Conservation (phyloP, 1,140 invertebrate genomes). For the Eubasilissa regina region DNA sequence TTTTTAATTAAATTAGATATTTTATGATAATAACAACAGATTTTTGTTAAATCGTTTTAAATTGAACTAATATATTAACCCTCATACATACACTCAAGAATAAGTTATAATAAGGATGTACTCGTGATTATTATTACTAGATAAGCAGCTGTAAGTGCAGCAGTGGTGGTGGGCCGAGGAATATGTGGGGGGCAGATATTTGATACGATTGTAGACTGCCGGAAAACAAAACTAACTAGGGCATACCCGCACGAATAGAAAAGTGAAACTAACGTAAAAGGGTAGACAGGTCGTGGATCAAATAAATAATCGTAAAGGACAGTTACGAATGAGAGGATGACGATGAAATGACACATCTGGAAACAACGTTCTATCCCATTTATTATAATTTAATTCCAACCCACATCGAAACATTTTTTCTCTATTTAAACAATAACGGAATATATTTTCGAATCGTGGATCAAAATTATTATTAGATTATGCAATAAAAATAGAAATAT, state of each 20-base stretch:
- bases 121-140: slow-evolving; percentile 7
- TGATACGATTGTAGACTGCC: neutral
- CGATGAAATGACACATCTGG: slow-evolving; percentile 17
- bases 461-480: no score
- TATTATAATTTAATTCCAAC: no score
- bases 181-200: neutral
- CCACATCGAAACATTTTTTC: no score
- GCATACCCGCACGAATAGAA: neutral
- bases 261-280: neutral
- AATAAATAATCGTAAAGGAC: neutral
- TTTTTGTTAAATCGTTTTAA: no score
- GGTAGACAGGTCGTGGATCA: slow-evolving; percentile 6
- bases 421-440: no score
- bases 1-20: no score
- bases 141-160: slow-evolving; percentile 5
- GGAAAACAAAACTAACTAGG: slow-evolving; percentile 5
- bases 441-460: no score
- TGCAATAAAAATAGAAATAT: no score
- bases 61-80: neutral
- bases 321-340: neutral
- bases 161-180: neutral
- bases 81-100: neutral
- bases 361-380: neutral
- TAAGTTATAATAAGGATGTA: slow-evolving; percentile 3
- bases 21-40: no score